phyloP scores from a whole-genome alignment of 2,797 vertebrate species.

The Pteronotus mesoamericanus region DNA sequence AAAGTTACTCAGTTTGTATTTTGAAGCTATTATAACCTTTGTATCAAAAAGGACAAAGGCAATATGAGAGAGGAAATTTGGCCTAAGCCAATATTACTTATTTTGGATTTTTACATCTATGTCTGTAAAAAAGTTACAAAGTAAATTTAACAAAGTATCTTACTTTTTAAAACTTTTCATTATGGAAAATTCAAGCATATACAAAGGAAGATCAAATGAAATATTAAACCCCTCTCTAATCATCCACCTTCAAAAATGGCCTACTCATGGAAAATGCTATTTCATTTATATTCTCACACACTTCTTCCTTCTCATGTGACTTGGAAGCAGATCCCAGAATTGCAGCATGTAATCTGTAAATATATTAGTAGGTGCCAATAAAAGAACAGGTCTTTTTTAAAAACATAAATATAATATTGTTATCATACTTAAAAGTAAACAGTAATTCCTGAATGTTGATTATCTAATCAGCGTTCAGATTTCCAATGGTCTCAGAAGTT shows the following conservation, averaged over 20 bases:
- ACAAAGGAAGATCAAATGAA: not conserved
- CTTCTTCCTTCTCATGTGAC: not conserved
- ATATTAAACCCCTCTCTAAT: not conserved
- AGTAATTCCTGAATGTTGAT: not conserved
- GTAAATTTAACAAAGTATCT: not conserved
- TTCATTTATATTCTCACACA: not conserved
- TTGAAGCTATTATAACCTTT: not conserved
- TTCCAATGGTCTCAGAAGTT: not conserved
- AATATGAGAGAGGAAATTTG: not conserved
- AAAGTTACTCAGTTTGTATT: not conserved
- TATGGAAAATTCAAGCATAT: not conserved
- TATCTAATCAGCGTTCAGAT: not conserved
- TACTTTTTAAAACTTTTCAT: not conserved
- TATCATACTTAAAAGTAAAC: not conserved
- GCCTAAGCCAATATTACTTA: not conserved
- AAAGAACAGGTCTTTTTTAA: not conserved
- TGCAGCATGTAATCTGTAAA: not conserved
- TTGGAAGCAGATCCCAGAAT: not conserved
- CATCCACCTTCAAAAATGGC: not conserved
- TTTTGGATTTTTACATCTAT: not conserved
- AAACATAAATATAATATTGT: not conserved
- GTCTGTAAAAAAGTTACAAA: not conserved
- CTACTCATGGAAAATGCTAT: not conserved
- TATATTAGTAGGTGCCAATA: not conserved
- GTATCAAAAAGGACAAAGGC: not conserved